These are phyloP conservation scores for Trididemnum clinides DNA, from an alignment of 23 tunicate species.

Conservation along the genomic window DNA sequence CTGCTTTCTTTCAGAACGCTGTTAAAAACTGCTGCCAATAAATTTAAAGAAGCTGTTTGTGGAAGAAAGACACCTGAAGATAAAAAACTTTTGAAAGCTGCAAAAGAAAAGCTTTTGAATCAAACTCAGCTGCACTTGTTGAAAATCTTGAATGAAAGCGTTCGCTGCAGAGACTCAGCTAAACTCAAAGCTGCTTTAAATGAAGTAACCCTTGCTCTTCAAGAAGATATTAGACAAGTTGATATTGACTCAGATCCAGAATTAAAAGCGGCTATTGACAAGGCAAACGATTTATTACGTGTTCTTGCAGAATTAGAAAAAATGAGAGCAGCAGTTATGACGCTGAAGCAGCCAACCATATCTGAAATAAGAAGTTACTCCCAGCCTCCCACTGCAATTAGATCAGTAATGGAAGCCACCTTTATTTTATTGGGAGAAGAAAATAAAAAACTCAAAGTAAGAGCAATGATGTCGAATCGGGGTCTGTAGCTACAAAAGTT, in stretches of 20 bases:
- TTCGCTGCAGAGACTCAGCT: neutral
- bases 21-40: neutral
- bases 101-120: neutral
- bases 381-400: neutral
- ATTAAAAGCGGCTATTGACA: neutral
- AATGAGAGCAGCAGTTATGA: slow-evolving; percentile 5
- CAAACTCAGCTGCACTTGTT: neutral
- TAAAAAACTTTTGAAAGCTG: neutral
- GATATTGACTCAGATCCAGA: neutral
- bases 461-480: too few species aligned
- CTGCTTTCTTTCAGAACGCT: neutral
- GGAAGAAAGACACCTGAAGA: neutral
- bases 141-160: neutral
- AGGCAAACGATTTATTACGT: neutral
- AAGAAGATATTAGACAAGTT: neutral
- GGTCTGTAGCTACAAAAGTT: too few species aligned
- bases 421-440: neutral
- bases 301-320: neutral
- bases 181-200: neutral
- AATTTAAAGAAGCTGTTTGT: neutral
- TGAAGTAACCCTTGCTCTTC: neutral
- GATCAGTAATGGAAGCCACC: neutral
- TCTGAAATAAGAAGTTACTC: slow-evolving; percentile 12
- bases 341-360: slow-evolving; percentile 4
- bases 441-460: neutral